Conservation (phyloP, 2,797 vertebrate species). For the Sternarchorhynchus goeldii region DNA sequence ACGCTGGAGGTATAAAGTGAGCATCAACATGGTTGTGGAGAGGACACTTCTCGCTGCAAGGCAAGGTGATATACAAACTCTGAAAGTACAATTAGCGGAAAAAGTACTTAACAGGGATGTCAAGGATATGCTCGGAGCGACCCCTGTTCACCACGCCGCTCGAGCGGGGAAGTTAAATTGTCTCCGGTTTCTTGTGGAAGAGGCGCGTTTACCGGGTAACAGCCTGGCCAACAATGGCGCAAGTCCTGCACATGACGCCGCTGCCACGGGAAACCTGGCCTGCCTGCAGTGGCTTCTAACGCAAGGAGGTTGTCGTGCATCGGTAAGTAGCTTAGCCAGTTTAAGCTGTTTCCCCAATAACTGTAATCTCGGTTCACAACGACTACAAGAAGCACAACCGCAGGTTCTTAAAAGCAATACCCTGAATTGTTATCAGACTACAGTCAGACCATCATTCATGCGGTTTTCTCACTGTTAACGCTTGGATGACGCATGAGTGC, state of each 20-base stretch:
- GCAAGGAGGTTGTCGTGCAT: slow-evolving; percentile 82
- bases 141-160: slow-evolving; percentile 89
- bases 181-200: slow-evolving; percentile 88
- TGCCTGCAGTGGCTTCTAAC: slow-evolving; percentile 93
- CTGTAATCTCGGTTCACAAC: background rate
- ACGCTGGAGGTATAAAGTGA: slow-evolving; percentile 35
- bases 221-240: slow-evolving; percentile 87
- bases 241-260: slow-evolving; percentile 91
- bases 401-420: background rate
- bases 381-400: background rate
- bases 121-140: slow-evolving; percentile 84
- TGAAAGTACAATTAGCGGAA: slow-evolving; percentile 75
- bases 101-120: slow-evolving; percentile 74
- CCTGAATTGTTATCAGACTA: background rate
- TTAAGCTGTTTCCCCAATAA: background rate
- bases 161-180: slow-evolving; percentile 86
- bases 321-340: slow-evolving; percentile 74
- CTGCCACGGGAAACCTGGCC: slow-evolving; percentile 90
- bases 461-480: background rate
- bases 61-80: slow-evolving; percentile 83
- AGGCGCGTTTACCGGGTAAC: slow-evolving; percentile 77
- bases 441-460: background rate
- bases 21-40: slow-evolving; percentile 80
- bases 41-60: slow-evolving; percentile 82
- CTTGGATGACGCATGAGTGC: background rate